Evolutionary conservation across 92 coral and sea anemone species (phyloP), one percentile per base, ranked within the genome.

Genomic region (Pocillopora meandrina): DNA sequence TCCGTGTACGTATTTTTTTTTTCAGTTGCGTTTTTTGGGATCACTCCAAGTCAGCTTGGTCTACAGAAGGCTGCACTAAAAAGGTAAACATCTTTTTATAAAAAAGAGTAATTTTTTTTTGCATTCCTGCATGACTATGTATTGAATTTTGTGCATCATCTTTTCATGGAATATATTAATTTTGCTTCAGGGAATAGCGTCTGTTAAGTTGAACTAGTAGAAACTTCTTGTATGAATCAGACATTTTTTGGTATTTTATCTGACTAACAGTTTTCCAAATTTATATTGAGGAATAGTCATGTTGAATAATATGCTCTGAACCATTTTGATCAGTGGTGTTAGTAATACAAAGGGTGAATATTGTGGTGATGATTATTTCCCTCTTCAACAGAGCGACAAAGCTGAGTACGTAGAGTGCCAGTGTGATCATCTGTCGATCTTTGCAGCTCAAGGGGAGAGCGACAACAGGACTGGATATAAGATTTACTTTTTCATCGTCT

Each of bases 371-470:
- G 56, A 13, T 12, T 77, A 10, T 65, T 20, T 77, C 61, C 12
- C 66, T 70, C 42, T 73, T 71, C 76, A 87, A 5, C 90, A 95
- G 98, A 86, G 80, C 33, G 98, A 96, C 75, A 61, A 93, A n/a
- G 93, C 78, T 33, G 98, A 94, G 76, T 94, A 72, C 35, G 98
- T 96, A 2, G 98, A 96, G 84, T 96, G 98, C 62, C 92, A 91
- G 86, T 96, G 98, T 72, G 84, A 86, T 74, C 98, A 96, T 83
- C 74, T 94, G 87, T 89, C 98, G 1, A 92, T 90, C 87, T 96
- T 91, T 78, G 98, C 98, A 66, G 93, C 94, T 56, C 95, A 90
- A 63, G 98, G 96, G 33, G 86, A 94, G 67, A 96, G 98, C 74
- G 98, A 96, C 68, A 93, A 94, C 72, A 92, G 98, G 10, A 90